A percentile compares a stretch with the other conserved stretches of the same genome.
Conservation (phyloP, 1,140 invertebrate species). For the Caenorhabditis tropicalis region DNA sequence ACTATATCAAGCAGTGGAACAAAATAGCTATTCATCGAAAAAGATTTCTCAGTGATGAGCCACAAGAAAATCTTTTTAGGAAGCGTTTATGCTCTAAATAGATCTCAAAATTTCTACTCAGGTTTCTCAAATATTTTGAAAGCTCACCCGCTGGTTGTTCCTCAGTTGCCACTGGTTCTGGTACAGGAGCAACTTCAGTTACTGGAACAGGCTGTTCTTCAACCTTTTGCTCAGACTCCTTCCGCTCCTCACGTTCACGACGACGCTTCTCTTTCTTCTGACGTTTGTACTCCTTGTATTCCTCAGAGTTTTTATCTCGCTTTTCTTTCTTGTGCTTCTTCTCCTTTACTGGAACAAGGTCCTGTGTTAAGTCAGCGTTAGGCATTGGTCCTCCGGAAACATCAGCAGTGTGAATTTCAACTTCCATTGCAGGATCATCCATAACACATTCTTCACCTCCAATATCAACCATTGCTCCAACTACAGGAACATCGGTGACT, state of each 20-base stretch:
- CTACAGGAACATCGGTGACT: neutral
- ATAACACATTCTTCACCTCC: neutral
- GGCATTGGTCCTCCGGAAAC: neutral
- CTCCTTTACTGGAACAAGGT: neutral
- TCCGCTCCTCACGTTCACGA: neutral
- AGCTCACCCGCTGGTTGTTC: no score
- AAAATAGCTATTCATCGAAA: no score
- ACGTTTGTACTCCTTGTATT: slow-evolving; percentile 21
- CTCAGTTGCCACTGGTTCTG: no score
- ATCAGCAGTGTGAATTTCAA: neutral
- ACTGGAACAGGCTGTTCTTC: neutral
- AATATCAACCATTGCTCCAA: neutral
- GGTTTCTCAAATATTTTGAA: no score
- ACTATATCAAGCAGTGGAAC: no score
- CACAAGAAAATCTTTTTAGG: no score
- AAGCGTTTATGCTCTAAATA: no score
- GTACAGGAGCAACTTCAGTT: neutral
- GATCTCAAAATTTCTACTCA: no score
- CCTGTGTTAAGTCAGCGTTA: neutral
- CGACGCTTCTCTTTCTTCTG: neutral
- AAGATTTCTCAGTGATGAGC: no score
- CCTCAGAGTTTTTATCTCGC: neutral
- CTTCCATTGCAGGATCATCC: neutral
- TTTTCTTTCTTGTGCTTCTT: slow-evolving; percentile 14
- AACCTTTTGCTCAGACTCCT: neutral